phyloP scores from a whole-genome alignment of 2,888 invertebrate species.

The Drosophila ochracea region DNA sequence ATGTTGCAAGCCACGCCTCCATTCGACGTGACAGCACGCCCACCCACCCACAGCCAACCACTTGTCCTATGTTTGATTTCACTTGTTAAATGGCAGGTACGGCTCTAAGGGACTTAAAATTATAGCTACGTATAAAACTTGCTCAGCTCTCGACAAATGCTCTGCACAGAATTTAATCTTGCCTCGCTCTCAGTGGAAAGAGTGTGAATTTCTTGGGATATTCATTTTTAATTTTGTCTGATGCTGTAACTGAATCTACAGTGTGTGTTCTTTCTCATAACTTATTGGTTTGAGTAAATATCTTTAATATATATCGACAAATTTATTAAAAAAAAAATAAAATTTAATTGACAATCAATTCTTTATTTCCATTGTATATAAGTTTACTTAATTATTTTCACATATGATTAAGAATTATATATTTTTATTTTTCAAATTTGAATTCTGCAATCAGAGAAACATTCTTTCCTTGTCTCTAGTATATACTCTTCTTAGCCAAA shows the following conservation, averaged over 20 bases:
- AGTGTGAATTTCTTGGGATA: background rate
- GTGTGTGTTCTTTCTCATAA: background rate
- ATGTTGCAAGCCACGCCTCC: conserved; percentile 55
- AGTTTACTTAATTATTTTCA: background rate
- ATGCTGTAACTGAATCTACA: background rate
- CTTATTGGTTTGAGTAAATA: background rate
- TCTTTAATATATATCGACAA: background rate
- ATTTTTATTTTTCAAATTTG: background rate
- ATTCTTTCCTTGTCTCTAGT: background rate
- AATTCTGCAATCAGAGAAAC: background rate
- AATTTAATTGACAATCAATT: background rate
- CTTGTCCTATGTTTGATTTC: conserved; percentile 33
- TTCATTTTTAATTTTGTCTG: background rate
- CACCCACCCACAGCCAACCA: background rate
- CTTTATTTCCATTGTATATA: background rate
- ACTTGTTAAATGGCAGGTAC: conserved; percentile 21
- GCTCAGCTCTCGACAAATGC: background rate
- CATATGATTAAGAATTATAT: background rate
- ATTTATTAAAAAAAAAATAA: background rate
- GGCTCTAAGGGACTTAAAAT: background rate
- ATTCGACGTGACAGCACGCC: conserved; percentile 1
- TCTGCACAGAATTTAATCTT: background rate
- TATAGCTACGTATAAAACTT: background rate
- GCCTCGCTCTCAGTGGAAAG: background rate
- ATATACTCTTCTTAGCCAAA: background rate